These are phyloP conservation scores for Oenanthe melanoleuca DNA, from an alignment of 2,113 vertebrate species.

Conservation along the genomic window DNA sequence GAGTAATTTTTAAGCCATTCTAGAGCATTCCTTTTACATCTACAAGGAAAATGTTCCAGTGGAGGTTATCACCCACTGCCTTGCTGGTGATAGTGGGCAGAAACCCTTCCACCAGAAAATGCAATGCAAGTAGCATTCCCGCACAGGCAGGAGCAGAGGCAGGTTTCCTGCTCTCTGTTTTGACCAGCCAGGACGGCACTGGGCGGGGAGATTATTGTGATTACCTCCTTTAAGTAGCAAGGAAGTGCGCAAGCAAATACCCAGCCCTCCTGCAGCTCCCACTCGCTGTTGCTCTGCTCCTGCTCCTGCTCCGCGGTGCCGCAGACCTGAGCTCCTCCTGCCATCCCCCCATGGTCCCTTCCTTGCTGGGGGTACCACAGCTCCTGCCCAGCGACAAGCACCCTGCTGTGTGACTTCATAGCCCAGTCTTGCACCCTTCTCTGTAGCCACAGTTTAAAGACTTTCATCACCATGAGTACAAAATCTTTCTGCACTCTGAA, in stretches of 20 bases:
- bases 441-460: background rate
- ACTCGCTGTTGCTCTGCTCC: background rate
- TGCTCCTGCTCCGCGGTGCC: background rate
- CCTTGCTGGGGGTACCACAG: background rate
- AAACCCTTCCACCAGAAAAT: background rate
- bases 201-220: background rate
- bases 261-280: background rate
- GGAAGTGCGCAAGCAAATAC: background rate
- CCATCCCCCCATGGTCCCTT: background rate
- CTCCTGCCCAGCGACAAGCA: background rate
- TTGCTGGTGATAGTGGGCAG: background rate
- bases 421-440: background rate
- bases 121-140: background rate
- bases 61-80: background rate
- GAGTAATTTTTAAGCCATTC: background rate
- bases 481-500: constrained; percentile 3
- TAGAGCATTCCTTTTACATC: background rate
- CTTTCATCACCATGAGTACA: background rate
- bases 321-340: background rate
- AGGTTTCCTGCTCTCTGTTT: background rate
- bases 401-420: background rate
- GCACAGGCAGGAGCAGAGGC: background rate
- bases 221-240: background rate
- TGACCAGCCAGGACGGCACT: background rate
- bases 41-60: background rate